Evolutionary conservation across 2,113 vertebrate genomes (phyloP), one percentile per base, ranked within the genome.

Genomic region (Dinomys branickii): DNA sequence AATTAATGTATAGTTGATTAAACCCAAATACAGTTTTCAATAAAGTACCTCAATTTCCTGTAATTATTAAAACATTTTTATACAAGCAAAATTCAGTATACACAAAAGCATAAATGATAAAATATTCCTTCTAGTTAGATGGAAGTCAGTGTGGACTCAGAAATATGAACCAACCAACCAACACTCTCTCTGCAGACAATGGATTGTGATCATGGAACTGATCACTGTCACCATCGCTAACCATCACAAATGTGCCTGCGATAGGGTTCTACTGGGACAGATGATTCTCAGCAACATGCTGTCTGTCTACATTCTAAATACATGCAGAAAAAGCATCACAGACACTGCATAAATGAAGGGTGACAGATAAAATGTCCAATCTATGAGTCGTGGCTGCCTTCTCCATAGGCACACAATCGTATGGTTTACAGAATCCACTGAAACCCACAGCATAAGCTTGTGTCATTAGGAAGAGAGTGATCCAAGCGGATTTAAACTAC

Each of bases 131-230:
- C 85, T 44, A 59, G n/a, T 77, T 24, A 1, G 41, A 61, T 19
- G 6, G 17, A 88, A 10, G 47, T 81, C 33, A 22, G 2, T 16
- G 9, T 61, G 33, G n/a, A 17, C 71, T 35, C 19, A 30, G 78
- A 38, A 5, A 8, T 38, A 11, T n/a, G 2, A 38, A 78, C 12
- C 2, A 35, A 11, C 7, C 3, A n/a, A 13, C 2, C 4, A 22
- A 50, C 4, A 17, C 3, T 9, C 59, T 22, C 16, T 80, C 22
- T 44, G 17, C 41, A 61, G 24, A 50, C 26, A 9, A 0, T 3
- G 9, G 33, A 22, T 6, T 26, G 0, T n/a, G 7, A 50, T 47
- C 11, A 1, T 2, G 22, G 3, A 5, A 13, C 26, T 33, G 63
- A 71, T 20, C 47, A 1, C 2, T 11, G 14, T 35, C 47, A 50